phyloP scores from a whole-genome alignment of 2,888 invertebrate genomes.

The Catocala nupta region DNA sequence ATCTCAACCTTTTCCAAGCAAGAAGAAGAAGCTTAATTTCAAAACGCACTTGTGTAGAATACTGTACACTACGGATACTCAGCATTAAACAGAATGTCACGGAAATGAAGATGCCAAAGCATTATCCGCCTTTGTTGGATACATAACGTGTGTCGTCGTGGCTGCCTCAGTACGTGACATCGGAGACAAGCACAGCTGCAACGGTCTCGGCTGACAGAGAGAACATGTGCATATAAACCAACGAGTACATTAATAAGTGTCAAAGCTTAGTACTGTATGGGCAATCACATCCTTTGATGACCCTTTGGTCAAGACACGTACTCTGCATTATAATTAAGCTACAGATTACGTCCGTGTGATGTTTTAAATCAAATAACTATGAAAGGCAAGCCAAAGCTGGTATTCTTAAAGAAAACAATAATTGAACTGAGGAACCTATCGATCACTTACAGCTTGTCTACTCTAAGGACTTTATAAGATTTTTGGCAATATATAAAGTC shows the following conservation, averaged over 20 bases:
- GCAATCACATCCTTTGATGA: neutral
- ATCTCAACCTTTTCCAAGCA: no score
- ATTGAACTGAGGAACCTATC: no score
- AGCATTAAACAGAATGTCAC: conserved; percentile 5
- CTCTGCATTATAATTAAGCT: neutral
- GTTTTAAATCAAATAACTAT: no score
- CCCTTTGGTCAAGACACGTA: neutral
- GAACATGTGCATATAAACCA: neutral
- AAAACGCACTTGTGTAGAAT: no score
- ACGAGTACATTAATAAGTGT: conserved; percentile 1
- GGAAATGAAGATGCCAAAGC: conserved; percentile 11
- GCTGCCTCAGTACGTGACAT: conserved; percentile 12
- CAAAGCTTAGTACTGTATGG: neutral
- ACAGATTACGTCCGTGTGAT: no score
- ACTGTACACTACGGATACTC: neutral
- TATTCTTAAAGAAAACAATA: no score
- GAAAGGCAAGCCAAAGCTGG: no score
- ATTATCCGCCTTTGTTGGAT: conserved; percentile 8
- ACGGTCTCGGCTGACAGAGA: neutral
- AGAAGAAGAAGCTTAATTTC: no score
- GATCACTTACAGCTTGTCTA: no score
- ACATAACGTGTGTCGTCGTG: conserved; percentile 13
- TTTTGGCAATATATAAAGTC: no score
- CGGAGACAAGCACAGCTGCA: conserved; percentile 3
- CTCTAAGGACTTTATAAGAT: no score